Evolutionary conservation across 2,113 vertebrate genomes (phyloP).

Genomic region (Ctenodactylus gundi): DNA sequence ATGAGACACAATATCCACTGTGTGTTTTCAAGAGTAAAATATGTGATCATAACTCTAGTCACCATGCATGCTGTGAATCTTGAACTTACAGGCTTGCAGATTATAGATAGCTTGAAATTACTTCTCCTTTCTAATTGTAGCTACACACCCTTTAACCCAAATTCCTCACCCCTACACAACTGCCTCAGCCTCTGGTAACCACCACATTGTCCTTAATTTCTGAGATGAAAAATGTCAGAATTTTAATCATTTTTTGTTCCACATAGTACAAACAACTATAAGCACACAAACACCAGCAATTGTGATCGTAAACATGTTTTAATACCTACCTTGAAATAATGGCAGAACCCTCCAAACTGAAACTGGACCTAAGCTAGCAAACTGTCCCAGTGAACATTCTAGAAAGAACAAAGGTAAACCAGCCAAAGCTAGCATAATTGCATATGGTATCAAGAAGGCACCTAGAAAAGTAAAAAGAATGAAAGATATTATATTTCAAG

Average conservation of each 20-base stretch:
- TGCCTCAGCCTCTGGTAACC: neutral
- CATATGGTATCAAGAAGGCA: conserved; percentile 95
- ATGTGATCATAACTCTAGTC: neutral
- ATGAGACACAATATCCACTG: neutral
- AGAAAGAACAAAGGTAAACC: conserved; percentile 96
- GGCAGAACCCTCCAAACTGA: conserved; percentile 92
- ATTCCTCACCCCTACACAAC: neutral
- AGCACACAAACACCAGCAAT: neutral
- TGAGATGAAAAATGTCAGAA: neutral
- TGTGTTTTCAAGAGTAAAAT: neutral
- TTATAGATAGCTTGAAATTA: neutral
- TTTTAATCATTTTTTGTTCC: neutral
- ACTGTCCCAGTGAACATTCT: conserved; percentile 96
- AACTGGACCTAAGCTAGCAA: conserved; percentile 94
- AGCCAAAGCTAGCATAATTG: conserved; percentile 91
- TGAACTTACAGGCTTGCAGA: neutral
- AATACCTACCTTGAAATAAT: conserved; percentile 91
- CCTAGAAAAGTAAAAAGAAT: conserved; percentile 81
- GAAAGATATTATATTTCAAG: neutral
- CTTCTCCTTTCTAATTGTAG: neutral
- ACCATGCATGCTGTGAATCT: neutral
- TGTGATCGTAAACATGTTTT: neutral
- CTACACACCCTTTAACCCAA: neutral
- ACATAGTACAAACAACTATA: neutral
- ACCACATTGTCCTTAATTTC: neutral